Percentiles rank a stretch among this genome's conserved stretches.
phyloP scores from a whole-genome alignment of 2,113 vertebrate species.

The Hylia prasina region DNA sequence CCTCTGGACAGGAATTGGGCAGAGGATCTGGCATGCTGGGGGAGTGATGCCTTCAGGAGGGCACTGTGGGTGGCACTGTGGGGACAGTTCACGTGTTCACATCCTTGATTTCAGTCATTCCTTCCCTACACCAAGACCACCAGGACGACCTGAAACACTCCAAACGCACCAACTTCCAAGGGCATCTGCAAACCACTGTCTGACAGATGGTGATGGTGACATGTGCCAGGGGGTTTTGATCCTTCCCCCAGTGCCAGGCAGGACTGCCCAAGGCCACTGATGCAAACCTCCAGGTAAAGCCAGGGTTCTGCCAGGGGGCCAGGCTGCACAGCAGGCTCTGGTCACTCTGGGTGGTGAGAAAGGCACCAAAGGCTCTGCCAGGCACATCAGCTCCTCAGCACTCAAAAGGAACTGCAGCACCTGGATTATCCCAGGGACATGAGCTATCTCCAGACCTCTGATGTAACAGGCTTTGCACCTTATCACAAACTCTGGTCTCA shows the following conservation, averaged over 20 bases:
- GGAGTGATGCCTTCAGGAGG: not conserved
- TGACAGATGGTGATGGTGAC: not conserved
- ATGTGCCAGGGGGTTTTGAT: rapidly evolving
- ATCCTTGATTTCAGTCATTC: not conserved
- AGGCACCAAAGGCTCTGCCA: not conserved
- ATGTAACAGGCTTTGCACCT: not conserved
- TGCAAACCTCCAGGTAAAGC: not conserved
- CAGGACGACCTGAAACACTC: rapidly evolving
- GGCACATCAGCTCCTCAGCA: not conserved
- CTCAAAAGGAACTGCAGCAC: not conserved
- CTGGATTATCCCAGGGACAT: not conserved
- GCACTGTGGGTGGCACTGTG: rapidly evolving
- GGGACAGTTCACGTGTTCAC: not conserved
- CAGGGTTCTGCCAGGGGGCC: rapidly evolving
- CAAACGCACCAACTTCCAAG: not conserved
- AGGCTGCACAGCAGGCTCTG: not conserved
- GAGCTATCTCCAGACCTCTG: not conserved
- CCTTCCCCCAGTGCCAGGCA: not conserved
- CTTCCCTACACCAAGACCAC: not conserved
- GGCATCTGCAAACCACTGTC: not conserved
- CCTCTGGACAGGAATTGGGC: not conserved
- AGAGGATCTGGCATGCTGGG: not conserved
- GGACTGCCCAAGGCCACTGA: not conserved
- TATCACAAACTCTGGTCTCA: not conserved
- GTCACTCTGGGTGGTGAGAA: not conserved